phyloP scores from a whole-genome alignment of 2,888 invertebrate species.

The Melinaea marsaeus region DNA sequence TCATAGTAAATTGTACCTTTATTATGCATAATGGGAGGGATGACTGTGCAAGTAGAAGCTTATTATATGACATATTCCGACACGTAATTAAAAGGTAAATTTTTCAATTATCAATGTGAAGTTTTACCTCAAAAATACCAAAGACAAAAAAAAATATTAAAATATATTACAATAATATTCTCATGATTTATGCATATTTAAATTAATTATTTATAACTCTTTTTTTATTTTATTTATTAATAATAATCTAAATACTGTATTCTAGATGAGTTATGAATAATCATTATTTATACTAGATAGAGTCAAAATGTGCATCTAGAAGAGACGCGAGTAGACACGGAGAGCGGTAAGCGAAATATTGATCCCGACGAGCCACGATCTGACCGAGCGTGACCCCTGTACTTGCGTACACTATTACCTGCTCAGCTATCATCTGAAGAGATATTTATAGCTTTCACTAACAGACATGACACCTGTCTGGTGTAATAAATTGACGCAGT shows the following conservation, averaged over 20 bases:
- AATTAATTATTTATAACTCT: neutral
- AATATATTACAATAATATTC: no score
- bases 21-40: no score
- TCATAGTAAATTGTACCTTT: no score
- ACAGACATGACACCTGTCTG: neutral
- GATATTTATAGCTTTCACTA: conserved; percentile 5
- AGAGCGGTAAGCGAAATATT: conserved; percentile 49
- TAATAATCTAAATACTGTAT: neutral
- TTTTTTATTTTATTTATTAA: neutral
- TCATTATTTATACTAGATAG: conserved; percentile 26
- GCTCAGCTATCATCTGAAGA: conserved; percentile 17
- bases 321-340: conserved; percentile 41
- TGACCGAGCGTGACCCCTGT: conserved; percentile 71
- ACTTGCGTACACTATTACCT: conserved; percentile 38
- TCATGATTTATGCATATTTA: no score
- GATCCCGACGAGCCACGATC: conserved; percentile 70
- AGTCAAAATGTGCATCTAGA: conserved; percentile 47
- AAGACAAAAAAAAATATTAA: no score
- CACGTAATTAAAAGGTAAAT: no score
- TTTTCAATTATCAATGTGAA: no score
- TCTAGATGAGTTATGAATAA: conserved; percentile 5
- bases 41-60: no score
- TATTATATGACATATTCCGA: no score
- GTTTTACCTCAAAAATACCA: no score
- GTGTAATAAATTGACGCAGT: no score